These are phyloP conservation scores for Hylomyscus alleni DNA, from an alignment of 2,797 vertebrate species.

Conservation along the genomic window DNA sequence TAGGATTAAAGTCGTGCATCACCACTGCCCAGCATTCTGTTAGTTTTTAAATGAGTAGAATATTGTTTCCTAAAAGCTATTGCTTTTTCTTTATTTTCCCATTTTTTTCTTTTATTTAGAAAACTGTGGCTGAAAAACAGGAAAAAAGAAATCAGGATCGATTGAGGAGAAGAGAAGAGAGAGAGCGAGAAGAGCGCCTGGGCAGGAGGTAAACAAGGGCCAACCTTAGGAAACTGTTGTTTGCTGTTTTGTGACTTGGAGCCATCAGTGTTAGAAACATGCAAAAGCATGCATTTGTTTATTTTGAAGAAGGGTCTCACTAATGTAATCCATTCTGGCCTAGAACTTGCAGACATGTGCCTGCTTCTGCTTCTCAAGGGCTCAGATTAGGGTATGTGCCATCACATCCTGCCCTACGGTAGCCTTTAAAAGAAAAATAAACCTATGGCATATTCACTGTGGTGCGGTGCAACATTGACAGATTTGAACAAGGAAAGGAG, in stretches of 20 bases:
- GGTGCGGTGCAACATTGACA: accelerated
- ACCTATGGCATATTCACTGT: accelerated
- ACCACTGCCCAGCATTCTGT: neutral
- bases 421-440: neutral
- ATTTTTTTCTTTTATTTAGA: slow-evolving; percentile 88
- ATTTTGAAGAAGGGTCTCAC: neutral
- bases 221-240: too few relatives aligned
- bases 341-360: neutral
- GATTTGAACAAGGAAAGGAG: neutral
- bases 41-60: neutral
- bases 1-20: too few relatives aligned
- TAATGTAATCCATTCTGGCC: neutral
- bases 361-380: neutral
- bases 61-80: neutral
- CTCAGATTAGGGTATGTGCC: neutral
- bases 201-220: slow-evolving; percentile 90
- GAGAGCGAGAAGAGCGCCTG: slow-evolving; percentile 95
- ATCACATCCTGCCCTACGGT: neutral
- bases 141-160: slow-evolving; percentile 98
- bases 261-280: neutral
- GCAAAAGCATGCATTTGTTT: neutral
- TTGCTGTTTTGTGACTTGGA: neutral
- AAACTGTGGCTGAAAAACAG: slow-evolving; percentile 98
- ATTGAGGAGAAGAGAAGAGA: slow-evolving; percentile 96
- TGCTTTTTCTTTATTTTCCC: neutral